These are phyloP conservation scores for Etia nguti DNA, from an alignment of 2,113 vertebrate genomes.

Conservation along the genomic window DNA sequence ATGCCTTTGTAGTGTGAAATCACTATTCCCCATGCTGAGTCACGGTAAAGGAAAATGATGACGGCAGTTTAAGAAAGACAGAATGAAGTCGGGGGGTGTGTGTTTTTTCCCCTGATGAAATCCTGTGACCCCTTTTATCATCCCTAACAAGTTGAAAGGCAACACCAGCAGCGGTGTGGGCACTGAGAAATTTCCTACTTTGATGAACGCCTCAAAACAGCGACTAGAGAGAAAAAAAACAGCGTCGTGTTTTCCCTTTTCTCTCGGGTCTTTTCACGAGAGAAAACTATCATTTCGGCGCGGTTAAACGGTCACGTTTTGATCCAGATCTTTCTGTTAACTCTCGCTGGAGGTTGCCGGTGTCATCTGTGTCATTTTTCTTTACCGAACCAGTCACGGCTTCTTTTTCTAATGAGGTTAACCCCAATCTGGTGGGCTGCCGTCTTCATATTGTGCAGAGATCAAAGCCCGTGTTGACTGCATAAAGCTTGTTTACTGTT, in stretches of 20 bases:
- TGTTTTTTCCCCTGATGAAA: slow-evolving; percentile 5
- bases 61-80: background rate
- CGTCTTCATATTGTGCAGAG: background rate
- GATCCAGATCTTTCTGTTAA: slow-evolving; percentile 5
- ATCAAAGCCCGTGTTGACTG: slow-evolving; percentile 11
- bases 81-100: background rate
- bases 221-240: background rate
- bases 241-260: background rate
- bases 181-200: background rate
- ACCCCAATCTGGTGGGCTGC: slow-evolving; percentile 23
- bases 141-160: background rate
- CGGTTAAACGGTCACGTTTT: background rate
- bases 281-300: background rate
- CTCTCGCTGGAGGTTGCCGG: background rate
- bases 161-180: background rate
- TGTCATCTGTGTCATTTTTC: background rate
- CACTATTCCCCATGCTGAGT: slow-evolving; percentile 6
- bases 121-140: background rate
- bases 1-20: slow-evolving; percentile 49
- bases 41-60: background rate
- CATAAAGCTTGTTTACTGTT: slow-evolving; percentile 36
- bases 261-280: background rate
- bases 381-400: background rate
- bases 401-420: slow-evolving; percentile 38
- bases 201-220: background rate